Conservation (phyloP, 2,113 vertebrate species). For the Megaceryle torquata region DNA sequence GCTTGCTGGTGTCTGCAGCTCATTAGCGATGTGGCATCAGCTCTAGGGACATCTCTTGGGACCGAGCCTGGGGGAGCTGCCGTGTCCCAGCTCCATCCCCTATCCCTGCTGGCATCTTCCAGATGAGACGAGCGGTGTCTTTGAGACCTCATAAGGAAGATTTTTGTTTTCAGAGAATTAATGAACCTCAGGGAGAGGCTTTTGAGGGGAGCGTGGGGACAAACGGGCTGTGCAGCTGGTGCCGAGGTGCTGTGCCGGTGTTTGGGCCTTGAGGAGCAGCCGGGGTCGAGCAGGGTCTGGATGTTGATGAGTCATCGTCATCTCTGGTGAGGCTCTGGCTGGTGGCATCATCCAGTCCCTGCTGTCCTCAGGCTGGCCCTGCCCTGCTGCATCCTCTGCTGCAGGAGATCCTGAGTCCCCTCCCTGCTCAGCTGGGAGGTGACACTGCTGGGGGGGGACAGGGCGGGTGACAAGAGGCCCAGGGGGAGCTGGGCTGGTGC, state of each 20-base stretch:
- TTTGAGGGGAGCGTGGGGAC: not conserved
- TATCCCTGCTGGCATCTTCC: not conserved
- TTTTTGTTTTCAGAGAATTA: not conserved
- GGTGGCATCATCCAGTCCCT: not conserved
- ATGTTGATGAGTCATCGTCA: not conserved
- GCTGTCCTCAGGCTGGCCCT: not conserved
- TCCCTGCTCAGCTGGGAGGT: not conserved
- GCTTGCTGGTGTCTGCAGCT: not conserved
- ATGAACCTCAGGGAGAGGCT: not conserved
- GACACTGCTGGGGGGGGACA: not conserved
- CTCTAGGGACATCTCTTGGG: not conserved
- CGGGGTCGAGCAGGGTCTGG: not conserved
- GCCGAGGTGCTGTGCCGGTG: not conserved
- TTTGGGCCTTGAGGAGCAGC: not conserved
- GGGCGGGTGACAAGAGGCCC: not conserved
- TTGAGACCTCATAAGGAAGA: not conserved
- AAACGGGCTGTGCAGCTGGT: not conserved
- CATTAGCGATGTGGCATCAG: not conserved
- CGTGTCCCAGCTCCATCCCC: not conserved
- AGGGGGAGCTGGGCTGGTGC: not conserved
- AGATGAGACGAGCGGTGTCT: accelerated
- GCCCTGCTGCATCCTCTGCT: not conserved
- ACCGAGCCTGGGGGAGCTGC: not conserved
- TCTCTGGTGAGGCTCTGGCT: not conserved
- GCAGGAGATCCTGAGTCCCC: not conserved